These are phyloP conservation scores for Myioborus melanocephalus DNA, from an alignment of 2,797 vertebrate species.

Conservation along the genomic window DNA sequence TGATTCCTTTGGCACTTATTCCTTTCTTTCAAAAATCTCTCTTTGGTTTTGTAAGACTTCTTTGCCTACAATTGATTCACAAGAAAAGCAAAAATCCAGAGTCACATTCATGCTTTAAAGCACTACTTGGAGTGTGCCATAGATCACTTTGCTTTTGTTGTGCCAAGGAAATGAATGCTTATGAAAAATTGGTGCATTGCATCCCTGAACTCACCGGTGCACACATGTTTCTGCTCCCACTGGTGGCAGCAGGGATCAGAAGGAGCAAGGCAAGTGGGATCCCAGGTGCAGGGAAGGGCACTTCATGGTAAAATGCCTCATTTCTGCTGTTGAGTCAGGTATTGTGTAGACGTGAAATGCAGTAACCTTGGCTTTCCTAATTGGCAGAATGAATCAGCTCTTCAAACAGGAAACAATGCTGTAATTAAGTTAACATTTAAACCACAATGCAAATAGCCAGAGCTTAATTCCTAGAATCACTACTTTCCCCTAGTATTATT, in stretches of 20 bases:
- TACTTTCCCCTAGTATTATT: neutral
- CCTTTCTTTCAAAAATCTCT: neutral
- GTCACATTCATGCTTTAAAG: neutral
- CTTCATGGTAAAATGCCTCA: neutral
- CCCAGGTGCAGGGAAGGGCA: neutral
- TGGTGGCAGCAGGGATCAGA: neutral
- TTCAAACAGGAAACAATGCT: neutral
- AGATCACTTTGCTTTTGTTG: neutral
- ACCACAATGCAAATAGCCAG: neutral
- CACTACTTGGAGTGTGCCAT: accelerated
- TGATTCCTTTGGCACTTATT: neutral
- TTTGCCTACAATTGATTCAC: neutral
- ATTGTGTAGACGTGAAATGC: neutral
- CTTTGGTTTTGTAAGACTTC: neutral
- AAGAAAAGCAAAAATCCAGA: neutral
- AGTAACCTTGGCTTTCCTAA: neutral
- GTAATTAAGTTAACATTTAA: neutral
- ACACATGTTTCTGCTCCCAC: neutral
- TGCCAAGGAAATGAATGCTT: neutral
- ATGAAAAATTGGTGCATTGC: neutral
- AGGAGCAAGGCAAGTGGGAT: neutral
- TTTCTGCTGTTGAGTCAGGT: neutral
- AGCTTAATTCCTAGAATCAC: neutral
- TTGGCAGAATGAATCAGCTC: neutral
- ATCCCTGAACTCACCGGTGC: neutral